phyloP scores from a whole-genome alignment of 2,113 vertebrate species.

The Malurus cyaneus region DNA sequence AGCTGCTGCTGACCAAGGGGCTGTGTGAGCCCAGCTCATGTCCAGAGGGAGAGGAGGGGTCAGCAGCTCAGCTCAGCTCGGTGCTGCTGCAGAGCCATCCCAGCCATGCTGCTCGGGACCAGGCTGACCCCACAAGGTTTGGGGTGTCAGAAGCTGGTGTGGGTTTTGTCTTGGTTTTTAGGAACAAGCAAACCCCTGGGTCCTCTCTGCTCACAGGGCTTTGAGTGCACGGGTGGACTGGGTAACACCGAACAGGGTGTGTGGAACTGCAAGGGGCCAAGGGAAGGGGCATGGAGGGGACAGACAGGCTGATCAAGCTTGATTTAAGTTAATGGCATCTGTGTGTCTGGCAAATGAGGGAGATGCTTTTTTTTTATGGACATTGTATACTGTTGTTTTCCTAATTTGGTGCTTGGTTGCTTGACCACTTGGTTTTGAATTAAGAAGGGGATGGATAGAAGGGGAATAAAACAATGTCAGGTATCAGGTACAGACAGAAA shows the following conservation, averaged over 20 bases:
- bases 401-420: neutral
- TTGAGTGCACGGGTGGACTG: neutral
- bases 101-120: rapidly evolving
- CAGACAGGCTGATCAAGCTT: neutral
- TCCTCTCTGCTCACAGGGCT: neutral
- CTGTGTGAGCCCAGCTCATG: neutral
- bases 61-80: neutral
- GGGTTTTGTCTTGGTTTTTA: neutral
- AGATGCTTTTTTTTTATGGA: neutral
- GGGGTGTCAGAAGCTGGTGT: neutral
- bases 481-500: neutral
- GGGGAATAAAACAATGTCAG: neutral
- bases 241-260: rapidly evolving
- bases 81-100: neutral
- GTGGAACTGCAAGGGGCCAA: neutral
- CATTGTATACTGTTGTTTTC: neutral
- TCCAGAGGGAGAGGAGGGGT: neutral
- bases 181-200: neutral
- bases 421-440: neutral
- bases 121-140: too few relatives aligned
- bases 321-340: neutral
- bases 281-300: neutral
- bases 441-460: neutral
- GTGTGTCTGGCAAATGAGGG: neutral
- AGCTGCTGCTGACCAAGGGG: neutral